Evolutionary conservation across 2,888 invertebrate species (phyloP), one percentile per base, ranked within the genome.

Genomic region (Xylophagus ater): DNA sequence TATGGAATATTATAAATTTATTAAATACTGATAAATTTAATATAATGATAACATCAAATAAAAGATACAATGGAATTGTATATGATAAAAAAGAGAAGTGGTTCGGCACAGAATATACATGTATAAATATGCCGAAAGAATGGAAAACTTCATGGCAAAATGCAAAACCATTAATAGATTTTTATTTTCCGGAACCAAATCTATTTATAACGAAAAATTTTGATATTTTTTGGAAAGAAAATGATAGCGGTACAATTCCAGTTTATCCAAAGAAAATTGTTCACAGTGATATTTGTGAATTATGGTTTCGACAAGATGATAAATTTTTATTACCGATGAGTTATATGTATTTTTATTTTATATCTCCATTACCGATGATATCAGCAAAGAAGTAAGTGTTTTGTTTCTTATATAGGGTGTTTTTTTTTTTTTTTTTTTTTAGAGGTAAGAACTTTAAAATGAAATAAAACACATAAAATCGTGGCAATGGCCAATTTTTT

Each of bases 291-390:
- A 53, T 68, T 13, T 61, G 70, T 31, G 85, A 87, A 59, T 57
- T 90, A 34, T 92, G 87, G 87, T 86, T 82, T 62, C 79, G 81
- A 49, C 78, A 79, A 17, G 92, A 92, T 60, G 74, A 77, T 49
- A 85, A 81, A 58, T 92, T 88, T 59, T 69, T 77, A 25, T 69
- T 86, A 34, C 92, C 92, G 1, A 78, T 79, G 29, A 84, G 83
- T 0, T 72, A 74, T 47, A 73, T 85, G 50, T 72, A 76, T 51
- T 76, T 83, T 55, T 77, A 81, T 59, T 74, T 88, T 46, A 72
- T 81, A 40, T 79, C 79, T 12, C 81, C 85, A 3, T 57, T 78
- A 15, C 70, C 75, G 9, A 58, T 73, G 31, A 69, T 73, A 44
- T 73, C 75, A 32, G 70, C 78, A 0, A 69, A 74, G 54, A 78